Evolutionary conservation across 1,140 invertebrate genomes (phyloP), one percentile per base, ranked within the genome.

Genomic region (Psix sp.): DNA sequence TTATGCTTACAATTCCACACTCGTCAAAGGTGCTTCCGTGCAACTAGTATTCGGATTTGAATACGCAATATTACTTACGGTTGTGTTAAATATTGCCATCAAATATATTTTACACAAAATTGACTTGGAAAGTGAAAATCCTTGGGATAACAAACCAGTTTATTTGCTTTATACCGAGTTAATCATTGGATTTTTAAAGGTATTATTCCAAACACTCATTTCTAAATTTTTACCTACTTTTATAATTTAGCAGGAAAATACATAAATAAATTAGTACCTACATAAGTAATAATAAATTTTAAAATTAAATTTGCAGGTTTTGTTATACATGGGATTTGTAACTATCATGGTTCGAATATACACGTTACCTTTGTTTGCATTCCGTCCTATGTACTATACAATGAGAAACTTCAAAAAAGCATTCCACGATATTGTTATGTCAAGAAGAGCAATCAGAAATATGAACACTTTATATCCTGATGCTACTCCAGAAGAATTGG

Each of bases 21-120:
- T 98, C 5, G 90, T 92, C 0, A 96, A 96, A 85, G 98, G 98
- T 31, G 96, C 98, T 15, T 98, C 97, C 3, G 97, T 99, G 0
- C 98, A 99, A 86, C 88, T 99, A 29, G 98, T 99, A 4, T 99
- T 99, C 90, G 98, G 98, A 45, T 99, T 99, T 90, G 98, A 99
- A 89, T 99, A 99, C 89, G 97, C 97, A 48, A 97, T 99, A 81
- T 88, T 99, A 5, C 87, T 99, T 16, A 98, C 97, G 2, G 94
- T 98, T 77, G 94, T 98, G 11, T 87, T 95, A 6, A 98, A 98
- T 84, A 98, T 98, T 43, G 90, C 92, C 5, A 94, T 99, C 26
- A 99, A 99, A 88, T 99, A 99, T 86, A 87, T 96, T 10, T 88
- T 99, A 3, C 98, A 99, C 85, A 93, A 95, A 0, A 92, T 98